A percentile compares a stretch with the other conserved stretches of the same genome.
These are phyloP conservation scores for Columba guinea DNA, from an alignment of 2,797 vertebrate genomes.

Conservation along the genomic window DNA sequence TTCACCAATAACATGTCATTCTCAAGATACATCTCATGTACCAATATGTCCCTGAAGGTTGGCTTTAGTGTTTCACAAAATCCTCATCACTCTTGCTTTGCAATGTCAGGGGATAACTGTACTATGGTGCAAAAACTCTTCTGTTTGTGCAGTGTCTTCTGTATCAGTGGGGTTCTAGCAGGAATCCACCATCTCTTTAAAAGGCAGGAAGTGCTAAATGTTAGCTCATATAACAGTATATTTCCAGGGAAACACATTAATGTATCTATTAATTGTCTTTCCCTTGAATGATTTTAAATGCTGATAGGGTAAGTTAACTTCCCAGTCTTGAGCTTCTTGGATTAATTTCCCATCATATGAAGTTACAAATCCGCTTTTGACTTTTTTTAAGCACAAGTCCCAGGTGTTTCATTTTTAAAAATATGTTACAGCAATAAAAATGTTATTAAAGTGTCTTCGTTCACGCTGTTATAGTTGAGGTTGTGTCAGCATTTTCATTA, in stretches of 20 bases:
- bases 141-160: neutral
- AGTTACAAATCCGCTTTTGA: neutral
- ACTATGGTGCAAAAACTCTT: neutral
- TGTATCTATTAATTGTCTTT: neutral
- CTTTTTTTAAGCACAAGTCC: slow-evolving; percentile 42
- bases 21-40: neutral
- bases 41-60: neutral
- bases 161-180: neutral
- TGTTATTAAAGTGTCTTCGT: slow-evolving; percentile 68
- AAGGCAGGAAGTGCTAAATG: neutral
- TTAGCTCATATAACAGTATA: neutral
- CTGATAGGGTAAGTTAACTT: neutral
- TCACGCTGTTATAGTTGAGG: slow-evolving; percentile 57
- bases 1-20: neutral
- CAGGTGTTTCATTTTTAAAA: slow-evolving; percentile 70
- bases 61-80: neutral
- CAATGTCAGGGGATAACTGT: neutral
- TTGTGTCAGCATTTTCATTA: slow-evolving; percentile 68
- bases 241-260: neutral
- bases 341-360: neutral
- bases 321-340: neutral
- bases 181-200: neutral
- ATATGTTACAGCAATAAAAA: slow-evolving; percentile 68
- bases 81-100: neutral
- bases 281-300: neutral